Evolutionary conservation across 2,797 vertebrate genomes (phyloP), one percentile per base, ranked within the genome.

Genomic region (Clarias platycephalus): DNA sequence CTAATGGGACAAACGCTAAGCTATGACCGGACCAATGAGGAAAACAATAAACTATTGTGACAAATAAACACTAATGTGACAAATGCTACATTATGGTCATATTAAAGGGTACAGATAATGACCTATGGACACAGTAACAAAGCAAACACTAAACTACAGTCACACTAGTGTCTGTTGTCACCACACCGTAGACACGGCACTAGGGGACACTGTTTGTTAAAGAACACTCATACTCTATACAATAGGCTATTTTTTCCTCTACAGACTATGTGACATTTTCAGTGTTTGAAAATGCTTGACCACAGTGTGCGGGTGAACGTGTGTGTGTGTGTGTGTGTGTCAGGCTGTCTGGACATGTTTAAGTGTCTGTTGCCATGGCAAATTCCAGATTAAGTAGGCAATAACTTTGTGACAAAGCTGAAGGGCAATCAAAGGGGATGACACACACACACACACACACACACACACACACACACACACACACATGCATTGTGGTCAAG

Each of bases 351-450:
- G 53, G 71, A 62, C 49, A 76, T 57, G n/a, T 53, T 76, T 76
- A 81, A 85, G 84, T 81, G 70, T n/a, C 62, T 24, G 67, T 84
- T 87, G 81, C 44, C 64, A 88, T 84, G 80, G 84, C 71, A 49
- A 80, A 84, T 77, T 60, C n/a, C 55, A 67, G 60, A 53, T 81
- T 82, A 82, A 79, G 64, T 86, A 75, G 60, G 26, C 60, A 40
- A 20, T 68, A 81, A 87, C 81, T 83, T 55, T 76, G 18, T 66
- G 60, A 74, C 55, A 81, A 77, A 84, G 22, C 78, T 86, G 66
- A 84, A 86, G 82, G 67, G 85, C 84, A 88, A 82, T 85, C 84
- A 85, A 70, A 75, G 34, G 1, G 40, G 57, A 68, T 74, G 83
- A 79, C 70, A n/a, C 24, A n/a, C 40, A 15, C 10, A 7, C 1